phyloP scores from a whole-genome alignment of 1,140 invertebrate genomes.

The Battus philenor region DNA sequence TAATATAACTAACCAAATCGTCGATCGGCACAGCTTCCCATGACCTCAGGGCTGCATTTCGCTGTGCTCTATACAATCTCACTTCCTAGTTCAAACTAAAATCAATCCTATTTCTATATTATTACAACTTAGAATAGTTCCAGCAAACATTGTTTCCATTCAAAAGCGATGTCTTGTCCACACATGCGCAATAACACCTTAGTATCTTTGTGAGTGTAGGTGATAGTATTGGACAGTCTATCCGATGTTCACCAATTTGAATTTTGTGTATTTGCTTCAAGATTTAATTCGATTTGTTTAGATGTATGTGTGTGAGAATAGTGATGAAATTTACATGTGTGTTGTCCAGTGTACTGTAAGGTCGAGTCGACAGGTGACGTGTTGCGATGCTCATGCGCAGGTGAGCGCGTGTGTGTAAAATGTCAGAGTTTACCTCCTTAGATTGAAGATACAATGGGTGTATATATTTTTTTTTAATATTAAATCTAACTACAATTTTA shows the following conservation, averaged over 20 bases:
- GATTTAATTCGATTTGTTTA: constrained; percentile 26
- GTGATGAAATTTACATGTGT: too few relatives aligned
- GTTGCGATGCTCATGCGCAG: constrained; percentile 36
- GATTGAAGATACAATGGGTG: not conserved
- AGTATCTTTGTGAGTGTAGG: constrained; percentile 37
- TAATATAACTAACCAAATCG: constrained; percentile 65
- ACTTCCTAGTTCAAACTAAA: constrained; percentile 57
- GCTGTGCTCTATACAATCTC: constrained; percentile 65
- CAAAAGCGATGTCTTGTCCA: constrained; percentile 52
- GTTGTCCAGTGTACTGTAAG: constrained; percentile 62
- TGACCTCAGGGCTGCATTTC: constrained; percentile 63
- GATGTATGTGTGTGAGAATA: constrained; percentile 36
- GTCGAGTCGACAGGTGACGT: constrained; percentile 61
- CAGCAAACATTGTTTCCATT: constrained; percentile 43
- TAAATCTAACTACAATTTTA: constrained; percentile 1
- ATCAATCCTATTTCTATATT: constrained; percentile 20
- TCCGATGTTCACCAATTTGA: constrained; percentile 26
- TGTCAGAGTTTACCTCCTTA: constrained; percentile 51
- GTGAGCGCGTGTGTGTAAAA: constrained; percentile 41
- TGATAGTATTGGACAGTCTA: constrained; percentile 33
- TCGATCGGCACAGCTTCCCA: constrained; percentile 54
- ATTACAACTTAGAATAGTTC: constrained; percentile 30
- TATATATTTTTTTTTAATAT: not conserved
- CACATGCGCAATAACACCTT: constrained; percentile 54
- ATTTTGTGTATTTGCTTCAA: constrained; percentile 25